Evolutionary conservation across 2,113 vertebrate species (phyloP).

Genomic region (zebrafish (Danio rerio)): DNA sequence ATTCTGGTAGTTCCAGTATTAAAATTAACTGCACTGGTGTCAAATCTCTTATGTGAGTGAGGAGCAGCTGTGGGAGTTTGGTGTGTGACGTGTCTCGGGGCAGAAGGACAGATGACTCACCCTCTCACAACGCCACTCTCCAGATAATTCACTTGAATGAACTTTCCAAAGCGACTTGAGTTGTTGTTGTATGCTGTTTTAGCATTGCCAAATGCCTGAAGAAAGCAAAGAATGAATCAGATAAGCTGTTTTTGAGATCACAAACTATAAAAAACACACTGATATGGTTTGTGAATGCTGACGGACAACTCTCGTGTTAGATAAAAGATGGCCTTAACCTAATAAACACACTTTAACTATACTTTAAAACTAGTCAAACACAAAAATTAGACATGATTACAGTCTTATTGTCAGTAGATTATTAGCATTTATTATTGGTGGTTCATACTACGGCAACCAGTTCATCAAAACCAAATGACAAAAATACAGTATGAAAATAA

Average conservation of each 20-base stretch:
- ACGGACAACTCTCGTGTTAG: not conserved
- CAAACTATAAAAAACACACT: not conserved
- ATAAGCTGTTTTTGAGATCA: not conserved
- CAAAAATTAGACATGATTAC: not conserved
- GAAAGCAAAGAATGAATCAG: slow-evolving; percentile 48
- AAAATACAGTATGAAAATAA: not conserved
- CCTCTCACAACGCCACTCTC: slow-evolving; percentile 92
- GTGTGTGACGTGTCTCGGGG: not conserved
- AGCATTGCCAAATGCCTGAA: slow-evolving; percentile 93
- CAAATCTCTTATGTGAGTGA: not conserved
- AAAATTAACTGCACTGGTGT: not conserved
- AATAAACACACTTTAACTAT: not conserved
- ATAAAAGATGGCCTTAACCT: not conserved
- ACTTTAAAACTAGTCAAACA: not conserved
- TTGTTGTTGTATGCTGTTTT: slow-evolving; percentile 94
- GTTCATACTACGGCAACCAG: not conserved
- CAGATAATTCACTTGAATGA: slow-evolving; percentile 96
- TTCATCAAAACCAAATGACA: not conserved
- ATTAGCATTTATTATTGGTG: not conserved
- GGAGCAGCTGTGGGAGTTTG: not conserved
- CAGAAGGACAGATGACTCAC: slow-evolving; percentile 71
- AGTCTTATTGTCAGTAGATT: not conserved
- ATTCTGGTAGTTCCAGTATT: no score
- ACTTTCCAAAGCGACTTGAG: slow-evolving; percentile 96
- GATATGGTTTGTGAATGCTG: slow-evolving; percentile 1